Evolutionary conservation across 2,888 invertebrate genomes (phyloP).

Genomic region (Dynastes hyllus): DNA sequence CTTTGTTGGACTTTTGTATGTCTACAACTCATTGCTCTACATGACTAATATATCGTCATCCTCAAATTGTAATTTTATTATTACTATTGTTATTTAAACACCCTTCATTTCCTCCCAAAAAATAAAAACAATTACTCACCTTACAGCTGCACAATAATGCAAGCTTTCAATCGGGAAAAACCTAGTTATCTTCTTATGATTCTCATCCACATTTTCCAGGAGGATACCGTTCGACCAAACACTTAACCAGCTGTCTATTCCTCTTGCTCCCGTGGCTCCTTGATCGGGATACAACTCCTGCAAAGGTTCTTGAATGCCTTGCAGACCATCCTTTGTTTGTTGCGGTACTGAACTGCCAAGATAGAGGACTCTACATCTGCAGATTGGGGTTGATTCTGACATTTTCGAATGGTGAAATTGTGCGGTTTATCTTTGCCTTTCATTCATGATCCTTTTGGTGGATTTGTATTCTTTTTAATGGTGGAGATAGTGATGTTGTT

Average conservation of each 20-base stretch:
- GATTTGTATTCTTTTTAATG: too few relatives aligned
- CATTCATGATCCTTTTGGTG: not conserved
- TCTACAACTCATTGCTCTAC: too few relatives aligned
- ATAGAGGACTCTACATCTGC: conserved; percentile 96
- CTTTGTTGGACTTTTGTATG: too few relatives aligned
- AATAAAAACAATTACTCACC: conserved; percentile 77
- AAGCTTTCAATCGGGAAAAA: conserved; percentile 97
- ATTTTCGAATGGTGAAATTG: conserved; percentile 64
- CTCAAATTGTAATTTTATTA: too few relatives aligned
- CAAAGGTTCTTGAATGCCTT: conserved; percentile 97
- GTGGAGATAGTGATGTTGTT: too few relatives aligned
- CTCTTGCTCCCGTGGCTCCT: conserved; percentile 89
- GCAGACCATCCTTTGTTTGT: conserved; percentile 97
- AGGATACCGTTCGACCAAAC: conserved; percentile 98
- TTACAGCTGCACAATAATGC: conserved; percentile 96
- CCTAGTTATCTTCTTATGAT: conserved; percentile 93
- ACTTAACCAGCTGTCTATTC: conserved; percentile 96
- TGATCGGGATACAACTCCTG: conserved; percentile 97
- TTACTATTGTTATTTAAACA: too few relatives aligned
- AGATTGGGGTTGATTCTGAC: conserved; percentile 92
- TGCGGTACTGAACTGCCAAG: conserved; percentile 97
- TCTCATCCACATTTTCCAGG: conserved; percentile 96
- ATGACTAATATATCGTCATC: too few relatives aligned
- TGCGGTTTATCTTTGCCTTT: not conserved
- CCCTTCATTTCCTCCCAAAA: too few relatives aligned